Evolutionary conservation across 2,113 vertebrate genomes (phyloP), one percentile per base, ranked within the genome.

Genomic region (Hippocampus comes): DNA sequence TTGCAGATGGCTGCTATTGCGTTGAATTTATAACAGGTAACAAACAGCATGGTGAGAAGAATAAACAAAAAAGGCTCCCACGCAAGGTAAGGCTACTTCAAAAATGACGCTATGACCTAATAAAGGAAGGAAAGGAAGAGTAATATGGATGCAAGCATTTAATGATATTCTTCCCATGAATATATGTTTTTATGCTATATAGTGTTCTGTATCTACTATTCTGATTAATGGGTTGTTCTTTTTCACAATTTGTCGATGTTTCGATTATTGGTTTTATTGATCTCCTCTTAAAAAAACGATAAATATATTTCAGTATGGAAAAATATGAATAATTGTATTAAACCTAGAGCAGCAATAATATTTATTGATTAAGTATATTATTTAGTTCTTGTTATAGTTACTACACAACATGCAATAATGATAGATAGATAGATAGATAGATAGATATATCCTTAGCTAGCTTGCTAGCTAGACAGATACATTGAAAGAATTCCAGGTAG

Each of bases 71-170:
- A 66, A 75, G 65, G 60, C 66, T 38, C 25, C 34, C 23, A 20
- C 23, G 63, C 25, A 53, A 83, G 80, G 87, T 86, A 82, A 82
- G 83, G 27, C 59, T 60, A 30, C 9, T 17, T 7, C 12, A 60
- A 60, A 60, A 30, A 34, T 2, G 12, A 27, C 14, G 23, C 4
- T 18, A 51, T 51, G 12, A 48, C 4, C 42, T 43, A 57, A 57
- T 57, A 23, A 57, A 25, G 21, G 55, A 56, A 56, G 9, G 23
- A 27, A 30, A 7, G 12, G 30, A 60, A 60, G 12, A 60, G 14
- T 25, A 12, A 57, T 11, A 56, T 4, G 2, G 34, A 38, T 38
- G 34, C 34, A 38, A 38, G 34, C 41, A 10, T 6, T 43, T 42
- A n/a, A n/a, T n/a, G 38, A 43, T 9, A 64, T 64, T 64, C 34